A percentile compares a stretch with the other conserved stretches of the same genome.
Conservation (phyloP, 2,797 vertebrate species). For the Tiaroga cobitis region DNA sequence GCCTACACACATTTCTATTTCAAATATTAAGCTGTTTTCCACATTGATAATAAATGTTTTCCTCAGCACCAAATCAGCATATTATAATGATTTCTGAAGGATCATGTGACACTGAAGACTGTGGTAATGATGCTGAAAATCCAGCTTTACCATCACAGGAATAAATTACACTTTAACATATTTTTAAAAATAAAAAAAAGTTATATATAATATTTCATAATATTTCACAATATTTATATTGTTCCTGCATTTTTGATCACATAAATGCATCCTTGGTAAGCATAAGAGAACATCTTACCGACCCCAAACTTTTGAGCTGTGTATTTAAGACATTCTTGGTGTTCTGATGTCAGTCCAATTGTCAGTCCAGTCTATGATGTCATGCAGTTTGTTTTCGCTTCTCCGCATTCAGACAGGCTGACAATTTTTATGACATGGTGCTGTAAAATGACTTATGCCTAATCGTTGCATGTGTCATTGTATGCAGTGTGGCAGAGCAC, state of each 20-base stretch:
- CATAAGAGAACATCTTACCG: neutral
- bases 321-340: neutral
- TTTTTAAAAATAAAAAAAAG: neutral
- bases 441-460: slow-evolving; percentile 41
- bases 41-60: neutral
- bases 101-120: neutral
- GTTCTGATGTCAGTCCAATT: slow-evolving; percentile 5
- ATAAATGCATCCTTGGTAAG: neutral
- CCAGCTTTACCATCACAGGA: neutral
- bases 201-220: neutral
- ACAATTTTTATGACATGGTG: slow-evolving; percentile 38
- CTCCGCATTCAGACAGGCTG: slow-evolving; percentile 29
- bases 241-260: neutral
- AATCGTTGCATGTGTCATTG: slow-evolving; percentile 32
- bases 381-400: slow-evolving; percentile 39
- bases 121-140: neutral
- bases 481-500: neutral
- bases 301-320: neutral
- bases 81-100: neutral
- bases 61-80: neutral
- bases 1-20: neutral
- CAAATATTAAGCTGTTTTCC: neutral
- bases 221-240: neutral
- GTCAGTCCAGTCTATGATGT: slow-evolving; percentile 27
- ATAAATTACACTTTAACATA: neutral